phyloP scores from a whole-genome alignment of 2,888 invertebrate genomes.

The Isoperla grammatica region DNA sequence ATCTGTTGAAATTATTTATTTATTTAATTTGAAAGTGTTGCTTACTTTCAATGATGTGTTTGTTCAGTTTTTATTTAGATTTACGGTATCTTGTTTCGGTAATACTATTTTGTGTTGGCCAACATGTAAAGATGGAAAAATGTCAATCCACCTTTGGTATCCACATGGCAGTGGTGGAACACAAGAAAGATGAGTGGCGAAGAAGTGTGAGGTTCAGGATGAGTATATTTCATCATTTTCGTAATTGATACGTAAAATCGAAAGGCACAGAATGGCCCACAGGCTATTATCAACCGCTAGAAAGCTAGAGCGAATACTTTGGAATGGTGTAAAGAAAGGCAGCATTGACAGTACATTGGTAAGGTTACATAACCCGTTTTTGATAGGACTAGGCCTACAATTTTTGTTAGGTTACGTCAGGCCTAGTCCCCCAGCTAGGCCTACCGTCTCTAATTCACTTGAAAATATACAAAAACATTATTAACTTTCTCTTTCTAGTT shows the following conservation, averaged over 20 bases:
- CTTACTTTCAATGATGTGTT: no score
- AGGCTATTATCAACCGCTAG: conserved; percentile 54
- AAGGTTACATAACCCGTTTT: conserved; percentile 26
- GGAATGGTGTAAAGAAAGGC: conserved; percentile 42
- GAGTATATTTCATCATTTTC: not conserved
- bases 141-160: no score
- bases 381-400: not conserved
- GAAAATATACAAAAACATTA: not conserved
- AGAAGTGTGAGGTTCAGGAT: no score
- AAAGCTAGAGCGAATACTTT: conserved; percentile 50
- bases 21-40: no score
- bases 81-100: no score
- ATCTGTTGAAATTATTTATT: no score
- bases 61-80: no score
- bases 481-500: conserved; percentile 37
- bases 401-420: not conserved
- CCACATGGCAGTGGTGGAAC: no score
- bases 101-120: no score
- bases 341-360: conserved; percentile 43
- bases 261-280: conserved; percentile 51
- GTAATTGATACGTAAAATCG: not conserved
- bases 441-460: conserved; percentile 12
- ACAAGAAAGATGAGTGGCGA: not conserved
- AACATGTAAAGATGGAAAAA: no score
- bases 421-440: not conserved